Conservation (phyloP, 2,888 invertebrate species). For the Meteorus colon region DNA sequence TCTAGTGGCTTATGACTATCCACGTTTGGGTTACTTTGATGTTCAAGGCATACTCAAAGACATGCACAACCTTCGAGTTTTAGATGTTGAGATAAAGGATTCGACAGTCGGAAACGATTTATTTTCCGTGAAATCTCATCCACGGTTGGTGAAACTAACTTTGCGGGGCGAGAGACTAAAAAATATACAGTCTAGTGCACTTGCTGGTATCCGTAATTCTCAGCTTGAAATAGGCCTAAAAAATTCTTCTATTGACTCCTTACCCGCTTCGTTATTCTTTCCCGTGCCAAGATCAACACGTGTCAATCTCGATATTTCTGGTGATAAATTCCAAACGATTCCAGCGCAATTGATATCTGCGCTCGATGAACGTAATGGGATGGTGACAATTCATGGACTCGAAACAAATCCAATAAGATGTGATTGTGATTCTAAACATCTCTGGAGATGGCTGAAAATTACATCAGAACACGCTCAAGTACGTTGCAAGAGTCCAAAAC, state of each 20-base stretch:
- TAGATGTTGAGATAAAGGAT: conserved; percentile 92
- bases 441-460: conserved; percentile 85
- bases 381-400: conserved; percentile 83
- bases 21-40: conserved; percentile 88
- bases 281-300: conserved; percentile 90
- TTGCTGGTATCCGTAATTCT: conserved; percentile 87
- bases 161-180: conserved; percentile 84
- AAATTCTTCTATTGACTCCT: conserved; percentile 85
- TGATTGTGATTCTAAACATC: conserved; percentile 87
- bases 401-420: conserved; percentile 88
- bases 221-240: conserved; percentile 83
- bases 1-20: conserved; percentile 84
- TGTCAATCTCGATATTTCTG: conserved; percentile 85
- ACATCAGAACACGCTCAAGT: conserved; percentile 74
- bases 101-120: conserved; percentile 87
- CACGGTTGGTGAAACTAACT: conserved; percentile 83
- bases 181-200: conserved; percentile 86
- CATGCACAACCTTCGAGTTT: conserved; percentile 82
- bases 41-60: conserved; percentile 88
- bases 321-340: conserved; percentile 84
- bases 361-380: conserved; percentile 86
- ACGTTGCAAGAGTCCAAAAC: conserved; percentile 81
- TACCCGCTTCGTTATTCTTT: conserved; percentile 89
- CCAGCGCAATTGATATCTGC: conserved; percentile 86
- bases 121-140: conserved; percentile 85